phyloP scores from a whole-genome alignment of 2,888 invertebrate species.

The Julus scanicus region DNA sequence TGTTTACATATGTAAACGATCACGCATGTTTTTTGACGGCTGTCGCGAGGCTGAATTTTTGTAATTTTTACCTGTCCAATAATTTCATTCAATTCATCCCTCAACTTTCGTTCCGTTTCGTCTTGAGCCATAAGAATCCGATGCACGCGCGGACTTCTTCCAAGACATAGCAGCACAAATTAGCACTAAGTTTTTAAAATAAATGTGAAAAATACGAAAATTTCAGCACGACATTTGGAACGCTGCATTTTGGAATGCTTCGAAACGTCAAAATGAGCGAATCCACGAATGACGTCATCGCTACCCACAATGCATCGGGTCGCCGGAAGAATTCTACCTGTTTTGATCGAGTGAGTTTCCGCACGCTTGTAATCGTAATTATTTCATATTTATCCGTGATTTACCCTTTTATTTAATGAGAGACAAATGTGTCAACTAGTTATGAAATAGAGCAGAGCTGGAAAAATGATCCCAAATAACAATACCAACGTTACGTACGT shows the following conservation, averaged over 20 bases:
- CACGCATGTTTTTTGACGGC: slow-evolving; percentile 7
- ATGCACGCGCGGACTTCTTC: neutral
- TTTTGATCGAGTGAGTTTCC: neutral
- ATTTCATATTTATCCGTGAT: no score
- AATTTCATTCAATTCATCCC: neutral
- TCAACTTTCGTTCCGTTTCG: neutral
- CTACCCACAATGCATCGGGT: neutral
- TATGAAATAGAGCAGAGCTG: no score
- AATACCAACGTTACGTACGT: no score
- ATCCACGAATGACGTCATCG: neutral
- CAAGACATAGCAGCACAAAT: neutral
- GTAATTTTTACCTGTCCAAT: neutral
- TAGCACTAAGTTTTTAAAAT: neutral
- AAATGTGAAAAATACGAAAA: neutral
- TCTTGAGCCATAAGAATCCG: slow-evolving; percentile 15
- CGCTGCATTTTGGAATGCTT: neutral
- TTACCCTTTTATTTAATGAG: no score
- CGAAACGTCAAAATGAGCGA: neutral
- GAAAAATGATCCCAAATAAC: no score
- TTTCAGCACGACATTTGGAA: neutral
- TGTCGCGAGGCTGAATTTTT: neutral
- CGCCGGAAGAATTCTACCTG: neutral
- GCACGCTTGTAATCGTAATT: neutral
- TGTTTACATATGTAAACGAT: neutral
- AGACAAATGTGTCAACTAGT: no score